Evolutionary conservation across 2,797 vertebrate genomes (phyloP).

Genomic region (Urosaurus nigricauda): DNA sequence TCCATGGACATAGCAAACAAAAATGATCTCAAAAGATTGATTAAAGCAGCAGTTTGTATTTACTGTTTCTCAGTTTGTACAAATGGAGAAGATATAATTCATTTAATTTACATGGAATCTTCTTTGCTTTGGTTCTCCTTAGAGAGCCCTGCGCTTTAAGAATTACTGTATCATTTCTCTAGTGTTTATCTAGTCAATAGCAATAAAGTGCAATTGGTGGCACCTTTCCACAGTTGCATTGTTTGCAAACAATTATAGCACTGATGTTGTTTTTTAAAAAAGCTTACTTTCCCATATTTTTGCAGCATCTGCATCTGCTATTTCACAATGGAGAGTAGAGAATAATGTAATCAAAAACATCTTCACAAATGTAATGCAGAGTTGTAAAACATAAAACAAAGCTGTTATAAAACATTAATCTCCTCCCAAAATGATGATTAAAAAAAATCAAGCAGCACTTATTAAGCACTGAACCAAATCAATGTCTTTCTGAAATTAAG

Average conservation of each 20-base stretch:
- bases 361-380: slow-evolving; percentile 2
- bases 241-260: slow-evolving; percentile 22
- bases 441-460: not conserved
- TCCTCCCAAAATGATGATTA: not conserved
- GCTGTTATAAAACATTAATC: not conserved
- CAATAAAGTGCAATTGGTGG: slow-evolving; percentile 45
- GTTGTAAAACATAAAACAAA: not conserved
- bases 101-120: slow-evolving; percentile 8
- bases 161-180: slow-evolving; percentile 17
- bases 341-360: slow-evolving; percentile 10
- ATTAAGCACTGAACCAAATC: slow-evolving; percentile 5
- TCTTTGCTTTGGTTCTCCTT: not conserved
- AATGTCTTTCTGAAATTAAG: not conserved
- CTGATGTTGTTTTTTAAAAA: not conserved
- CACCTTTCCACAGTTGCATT: slow-evolving; percentile 9
- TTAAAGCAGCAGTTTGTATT: not conserved
- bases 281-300: slow-evolving; percentile 32
- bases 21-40: slow-evolving; percentile 17
- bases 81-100: slow-evolving; percentile 30
- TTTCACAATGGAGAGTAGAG: not conserved
- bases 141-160: slow-evolving; percentile 19
- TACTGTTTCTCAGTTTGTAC: slow-evolving; percentile 30
- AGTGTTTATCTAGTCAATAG: slow-evolving; percentile 29
- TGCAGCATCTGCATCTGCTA: not conserved
- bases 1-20: slow-evolving; percentile 10